Conservation (phyloP, 2,113 vertebrate species). For the Amphiprion ocellaris region DNA sequence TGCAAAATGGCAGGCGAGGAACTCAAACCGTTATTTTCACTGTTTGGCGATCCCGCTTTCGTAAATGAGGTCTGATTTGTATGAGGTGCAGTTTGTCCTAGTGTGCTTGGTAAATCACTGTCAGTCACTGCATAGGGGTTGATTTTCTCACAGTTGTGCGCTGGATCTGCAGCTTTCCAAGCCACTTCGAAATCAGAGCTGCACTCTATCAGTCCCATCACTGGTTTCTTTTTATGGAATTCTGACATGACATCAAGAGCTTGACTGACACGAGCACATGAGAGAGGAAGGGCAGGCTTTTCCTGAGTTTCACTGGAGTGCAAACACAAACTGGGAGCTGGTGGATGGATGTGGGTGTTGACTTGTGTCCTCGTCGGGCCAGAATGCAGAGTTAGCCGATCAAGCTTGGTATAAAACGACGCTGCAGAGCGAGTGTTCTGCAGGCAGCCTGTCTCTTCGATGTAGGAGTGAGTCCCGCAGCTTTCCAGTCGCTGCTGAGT, state of each 20-base stretch:
- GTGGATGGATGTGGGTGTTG: slow-evolving; percentile 67
- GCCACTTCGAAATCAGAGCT: slow-evolving; percentile 76
- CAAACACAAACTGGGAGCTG: slow-evolving; percentile 75
- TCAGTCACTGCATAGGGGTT: slow-evolving; percentile 73
- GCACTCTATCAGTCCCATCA: slow-evolving; percentile 78
- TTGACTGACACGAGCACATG: slow-evolving; percentile 77
- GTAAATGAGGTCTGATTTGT: slow-evolving; percentile 69
- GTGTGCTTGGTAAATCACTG: slow-evolving; percentile 37
- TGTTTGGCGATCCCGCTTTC: slow-evolving; percentile 54
- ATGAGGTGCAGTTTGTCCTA: slow-evolving; percentile 63
- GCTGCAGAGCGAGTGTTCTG: slow-evolving; percentile 76
- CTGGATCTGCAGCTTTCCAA: slow-evolving; percentile 76
- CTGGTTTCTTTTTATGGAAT: slow-evolving; percentile 56
- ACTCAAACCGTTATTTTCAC: slow-evolving; percentile 64
- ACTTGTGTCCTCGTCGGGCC: slow-evolving; percentile 54
- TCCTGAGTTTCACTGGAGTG: slow-evolving; percentile 80
- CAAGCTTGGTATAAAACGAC: slow-evolving; percentile 67
- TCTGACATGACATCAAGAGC: slow-evolving; percentile 79
- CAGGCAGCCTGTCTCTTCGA: slow-evolving; percentile 85
- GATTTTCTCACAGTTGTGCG: slow-evolving; percentile 48
- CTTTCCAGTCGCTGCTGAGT: slow-evolving; percentile 79
- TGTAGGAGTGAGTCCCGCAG: slow-evolving; percentile 83
- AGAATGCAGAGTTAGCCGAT: slow-evolving; percentile 54
- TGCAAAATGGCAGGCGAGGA: slow-evolving; percentile 81
- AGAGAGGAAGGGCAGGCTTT: slow-evolving; percentile 73